Conservation (phyloP, 1,140 invertebrate genomes). For the Lethrus apterus region DNA sequence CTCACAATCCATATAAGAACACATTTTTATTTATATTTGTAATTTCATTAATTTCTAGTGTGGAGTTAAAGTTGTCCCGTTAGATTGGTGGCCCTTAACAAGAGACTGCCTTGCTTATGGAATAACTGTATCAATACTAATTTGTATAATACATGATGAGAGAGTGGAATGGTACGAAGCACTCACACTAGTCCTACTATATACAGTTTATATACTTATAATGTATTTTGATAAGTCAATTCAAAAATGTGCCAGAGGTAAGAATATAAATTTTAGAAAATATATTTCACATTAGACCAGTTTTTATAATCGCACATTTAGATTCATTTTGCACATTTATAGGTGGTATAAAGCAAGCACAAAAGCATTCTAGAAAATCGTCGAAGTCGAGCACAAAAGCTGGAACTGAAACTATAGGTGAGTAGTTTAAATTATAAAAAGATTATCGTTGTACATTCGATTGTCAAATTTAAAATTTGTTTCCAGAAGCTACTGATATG, state of each 20-base stretch:
- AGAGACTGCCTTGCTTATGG: conserved; percentile 86
- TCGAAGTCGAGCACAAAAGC: conserved; percentile 13
- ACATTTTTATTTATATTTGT: conserved; percentile 8
- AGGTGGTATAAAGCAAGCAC: conserved; percentile 25
- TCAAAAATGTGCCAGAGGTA: conserved; percentile 67
- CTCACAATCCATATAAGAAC: too few relatives aligned
- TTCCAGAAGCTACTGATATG: conserved; percentile 32
- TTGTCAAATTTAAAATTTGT: conserved; percentile 17
- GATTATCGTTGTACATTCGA: neutral
- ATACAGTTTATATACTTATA: conserved; percentile 74
- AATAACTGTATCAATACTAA: conserved; percentile 80
- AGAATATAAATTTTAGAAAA: conserved; percentile 43
- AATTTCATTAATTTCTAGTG: conserved; percentile 26
- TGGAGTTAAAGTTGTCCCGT: conserved; percentile 64
- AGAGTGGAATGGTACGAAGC: conserved; percentile 87
- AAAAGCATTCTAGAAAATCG: conserved; percentile 18
- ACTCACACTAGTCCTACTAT: conserved; percentile 68
- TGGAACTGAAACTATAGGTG: conserved; percentile 22
- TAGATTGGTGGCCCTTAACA: conserved; percentile 91
- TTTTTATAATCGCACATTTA: conserved; percentile 41
- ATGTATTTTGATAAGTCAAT: conserved; percentile 83
- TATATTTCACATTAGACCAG: conserved; percentile 70
- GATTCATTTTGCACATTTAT: conserved; percentile 4
- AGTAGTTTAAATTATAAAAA: conserved; percentile 3
- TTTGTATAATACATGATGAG: conserved; percentile 85